phyloP scores from a whole-genome alignment of 2,888 invertebrate species.

The Psococerastis gibbosa region DNA sequence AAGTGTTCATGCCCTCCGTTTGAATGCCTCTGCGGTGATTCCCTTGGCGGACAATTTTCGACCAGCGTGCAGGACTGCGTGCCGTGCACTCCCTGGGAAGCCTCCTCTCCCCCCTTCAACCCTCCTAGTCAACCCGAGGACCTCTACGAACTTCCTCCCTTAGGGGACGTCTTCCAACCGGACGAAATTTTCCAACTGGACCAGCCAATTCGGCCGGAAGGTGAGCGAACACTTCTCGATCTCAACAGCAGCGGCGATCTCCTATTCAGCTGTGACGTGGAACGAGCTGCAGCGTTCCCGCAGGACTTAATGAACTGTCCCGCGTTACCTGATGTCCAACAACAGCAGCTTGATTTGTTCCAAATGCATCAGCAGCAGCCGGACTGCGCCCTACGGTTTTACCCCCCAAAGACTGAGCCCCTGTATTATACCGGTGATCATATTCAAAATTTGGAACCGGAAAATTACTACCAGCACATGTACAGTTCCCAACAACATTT shows the following conservation, averaged over 20 bases:
- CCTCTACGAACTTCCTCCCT: constrained; percentile 24
- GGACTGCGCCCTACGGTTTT: not conserved
- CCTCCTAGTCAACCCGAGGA: constrained; percentile 7
- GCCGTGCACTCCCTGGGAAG: constrained; percentile 11
- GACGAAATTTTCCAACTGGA: constrained; percentile 61
- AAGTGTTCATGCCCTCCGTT: constrained; percentile 56
- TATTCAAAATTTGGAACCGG: not conserved
- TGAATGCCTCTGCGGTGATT: constrained; percentile 41
- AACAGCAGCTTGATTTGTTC: not conserved
- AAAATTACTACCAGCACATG: not conserved
- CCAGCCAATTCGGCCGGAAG: constrained; percentile 40
- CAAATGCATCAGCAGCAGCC: not conserved
- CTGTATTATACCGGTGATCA: not conserved
- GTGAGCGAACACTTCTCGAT: constrained; percentile 29
- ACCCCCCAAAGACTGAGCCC: not conserved
- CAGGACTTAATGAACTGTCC: not conserved
- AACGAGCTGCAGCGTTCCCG: not conserved
- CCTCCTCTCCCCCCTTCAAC: constrained; percentile 18
- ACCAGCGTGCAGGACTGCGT: not conserved
- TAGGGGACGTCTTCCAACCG: constrained; percentile 51
- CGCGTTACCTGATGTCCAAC: not conserved
- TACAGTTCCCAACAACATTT: no score
- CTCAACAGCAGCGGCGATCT: constrained; percentile 27
- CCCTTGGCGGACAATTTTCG: constrained; percentile 2
- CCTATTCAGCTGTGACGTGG: constrained; percentile 8